A percentile compares a stretch with the other conserved stretches of the same genome.
Evolutionary conservation across 2,797 vertebrate genomes (phyloP).

Genomic region (Nannoperca australis): DNA sequence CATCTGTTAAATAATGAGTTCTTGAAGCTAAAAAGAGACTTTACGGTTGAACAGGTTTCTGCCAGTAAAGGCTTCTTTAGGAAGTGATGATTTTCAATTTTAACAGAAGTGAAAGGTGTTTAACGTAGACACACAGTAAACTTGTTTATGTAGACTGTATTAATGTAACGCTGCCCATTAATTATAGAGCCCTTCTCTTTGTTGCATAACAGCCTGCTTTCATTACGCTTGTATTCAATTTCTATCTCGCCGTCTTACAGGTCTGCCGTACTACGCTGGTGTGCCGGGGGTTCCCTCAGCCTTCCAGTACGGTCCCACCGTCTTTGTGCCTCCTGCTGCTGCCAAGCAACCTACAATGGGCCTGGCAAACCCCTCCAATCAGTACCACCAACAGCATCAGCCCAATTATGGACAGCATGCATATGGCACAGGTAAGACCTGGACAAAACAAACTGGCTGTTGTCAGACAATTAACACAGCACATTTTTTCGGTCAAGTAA

Average conservation of each 20-base stretch:
- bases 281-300: conserved; percentile 93
- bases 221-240: background rate
- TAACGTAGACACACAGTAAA: background rate
- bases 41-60: background rate
- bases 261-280: conserved; percentile 94
- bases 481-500: background rate
- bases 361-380: conserved; percentile 87
- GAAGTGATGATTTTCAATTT: background rate
- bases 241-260: conserved; percentile 54
- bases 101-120: background rate
- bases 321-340: conserved; percentile 95
- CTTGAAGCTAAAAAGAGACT: background rate
- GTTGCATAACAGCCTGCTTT: background rate
- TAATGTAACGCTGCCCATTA: background rate
- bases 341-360: conserved; percentile 94
- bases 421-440: conserved; percentile 89
- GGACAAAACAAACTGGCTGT: background rate
- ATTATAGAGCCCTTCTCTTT: background rate
- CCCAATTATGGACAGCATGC: conserved; percentile 93
- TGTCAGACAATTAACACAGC: background rate
- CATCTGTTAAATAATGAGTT: background rate
- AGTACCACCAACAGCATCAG: conserved; percentile 93
- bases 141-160: background rate
- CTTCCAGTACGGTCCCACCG: conserved; percentile 95
- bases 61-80: background rate